These are phyloP conservation scores for Eulemur coronatus DNA, from an alignment of 2,797 vertebrate genomes.

Conservation along the genomic window DNA sequence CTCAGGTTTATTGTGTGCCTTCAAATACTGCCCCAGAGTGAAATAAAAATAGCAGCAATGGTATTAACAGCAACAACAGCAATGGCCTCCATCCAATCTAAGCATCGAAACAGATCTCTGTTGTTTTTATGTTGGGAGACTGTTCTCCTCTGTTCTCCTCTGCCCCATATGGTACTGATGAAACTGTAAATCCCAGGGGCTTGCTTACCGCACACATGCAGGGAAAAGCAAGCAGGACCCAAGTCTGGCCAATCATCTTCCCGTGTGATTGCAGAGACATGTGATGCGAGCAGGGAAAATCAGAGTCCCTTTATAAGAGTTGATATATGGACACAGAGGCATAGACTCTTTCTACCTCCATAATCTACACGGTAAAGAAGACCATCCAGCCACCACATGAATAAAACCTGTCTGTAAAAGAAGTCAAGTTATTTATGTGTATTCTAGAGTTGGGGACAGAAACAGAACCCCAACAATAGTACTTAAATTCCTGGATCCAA, in stretches of 20 bases:
- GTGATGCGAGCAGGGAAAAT: not conserved
- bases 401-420: not conserved
- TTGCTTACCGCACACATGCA: not conserved
- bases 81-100: not conserved
- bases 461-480: not conserved
- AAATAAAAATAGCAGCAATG: not conserved
- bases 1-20: conserved; percentile 11
- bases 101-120: not conserved
- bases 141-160: not conserved
- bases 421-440: not conserved
- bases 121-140: not conserved
- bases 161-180: not conserved
- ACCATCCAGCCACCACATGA: not conserved
- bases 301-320: not conserved
- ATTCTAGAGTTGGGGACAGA: not conserved
- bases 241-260: not conserved
- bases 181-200: not conserved
- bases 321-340: not conserved
- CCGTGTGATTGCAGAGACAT: not conserved
- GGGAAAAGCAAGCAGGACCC: not conserved
- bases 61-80: not conserved
- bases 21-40: not conserved
- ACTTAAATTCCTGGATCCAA: not conserved
- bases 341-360: not conserved
- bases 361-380: not conserved